phyloP scores from a whole-genome alignment of 1,140 invertebrate species.

The Episyrphus balteatus region DNA sequence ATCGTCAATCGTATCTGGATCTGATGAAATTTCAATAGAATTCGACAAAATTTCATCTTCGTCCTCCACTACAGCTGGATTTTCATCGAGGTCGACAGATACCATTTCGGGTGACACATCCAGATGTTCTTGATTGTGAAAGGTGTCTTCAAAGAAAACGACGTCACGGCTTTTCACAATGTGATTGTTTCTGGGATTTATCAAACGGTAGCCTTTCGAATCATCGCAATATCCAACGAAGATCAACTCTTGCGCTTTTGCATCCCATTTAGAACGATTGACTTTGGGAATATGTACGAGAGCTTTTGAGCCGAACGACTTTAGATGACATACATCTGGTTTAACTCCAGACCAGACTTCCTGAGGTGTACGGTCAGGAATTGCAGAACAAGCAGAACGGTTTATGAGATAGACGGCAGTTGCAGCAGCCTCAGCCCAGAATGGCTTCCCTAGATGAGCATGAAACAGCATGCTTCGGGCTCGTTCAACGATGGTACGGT shows the following conservation, averaged over 20 bases:
- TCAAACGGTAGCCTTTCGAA: conserved; percentile 32
- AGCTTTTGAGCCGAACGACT: conserved; percentile 34
- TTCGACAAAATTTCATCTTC: no score
- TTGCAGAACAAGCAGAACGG: conserved; percentile 3
- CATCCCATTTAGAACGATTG: conserved; percentile 26
- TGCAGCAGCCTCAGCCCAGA: conserved; percentile 35
- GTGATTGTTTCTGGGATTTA: conserved; percentile 19
- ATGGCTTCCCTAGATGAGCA: conserved; percentile 21
- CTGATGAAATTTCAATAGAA: no score
- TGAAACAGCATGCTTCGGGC: conserved; percentile 29
- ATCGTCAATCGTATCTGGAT: no score
- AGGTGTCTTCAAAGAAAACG: conserved; percentile 16
- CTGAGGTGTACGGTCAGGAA: conserved; percentile 8
- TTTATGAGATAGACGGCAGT: conserved; percentile 35
- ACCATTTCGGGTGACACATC: no score
- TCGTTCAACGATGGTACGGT: conserved; percentile 27
- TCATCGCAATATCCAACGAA: conserved; percentile 37
- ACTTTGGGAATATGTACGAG: conserved; percentile 32
- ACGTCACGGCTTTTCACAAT: conserved; percentile 22
- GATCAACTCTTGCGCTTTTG: conserved; percentile 20
- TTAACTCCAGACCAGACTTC: conserved; percentile 19
- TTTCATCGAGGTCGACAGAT: no score
- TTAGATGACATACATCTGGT: conserved; percentile 14
- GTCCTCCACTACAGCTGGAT: no score
- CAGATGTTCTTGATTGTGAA: no score